These are phyloP conservation scores for Homalodisca vitripennis DNA, from an alignment of 1,140 invertebrate genomes.

Conservation along the genomic window DNA sequence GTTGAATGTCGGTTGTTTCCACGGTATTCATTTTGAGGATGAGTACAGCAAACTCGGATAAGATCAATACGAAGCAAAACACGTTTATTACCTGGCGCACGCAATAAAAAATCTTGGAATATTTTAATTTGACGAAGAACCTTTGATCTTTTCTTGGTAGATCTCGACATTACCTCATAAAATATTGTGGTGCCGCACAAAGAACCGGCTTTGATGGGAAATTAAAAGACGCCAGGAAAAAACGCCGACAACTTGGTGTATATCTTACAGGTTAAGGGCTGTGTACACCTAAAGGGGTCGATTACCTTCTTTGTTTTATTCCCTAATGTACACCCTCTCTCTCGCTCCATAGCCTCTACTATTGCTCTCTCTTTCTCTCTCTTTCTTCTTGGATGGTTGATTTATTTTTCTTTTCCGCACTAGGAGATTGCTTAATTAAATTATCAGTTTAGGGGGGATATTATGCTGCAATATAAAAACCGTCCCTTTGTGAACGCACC, in stretches of 20 bases:
- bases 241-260: neutral
- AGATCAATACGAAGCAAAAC: too few relatives aligned
- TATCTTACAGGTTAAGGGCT: neutral
- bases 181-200: neutral
- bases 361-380: neutral
- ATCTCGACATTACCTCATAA: neutral
- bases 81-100: neutral
- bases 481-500: conserved; percentile 1
- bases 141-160: conserved; percentile 8
- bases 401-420: conserved; percentile 24
- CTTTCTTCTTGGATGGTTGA: neutral
- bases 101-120: conserved; percentile 8
- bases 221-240: conserved; percentile 14
- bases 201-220: conserved; percentile 5
- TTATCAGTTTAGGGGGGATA: conserved; percentile 10
- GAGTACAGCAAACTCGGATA: too few relatives aligned
- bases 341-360: neutral
- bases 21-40: too few relatives aligned
- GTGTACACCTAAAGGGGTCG: too few relatives aligned
- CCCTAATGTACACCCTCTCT: neutral
- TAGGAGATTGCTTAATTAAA: conserved; percentile 23
- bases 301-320: conserved; percentile 9
- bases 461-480: conserved; percentile 4
- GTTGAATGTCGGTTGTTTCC: too few relatives aligned
- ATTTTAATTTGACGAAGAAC: conserved; percentile 11